Evolutionary conservation across 2,888 invertebrate genomes (phyloP).

Genomic region (Willowsia nigromaculata): DNA sequence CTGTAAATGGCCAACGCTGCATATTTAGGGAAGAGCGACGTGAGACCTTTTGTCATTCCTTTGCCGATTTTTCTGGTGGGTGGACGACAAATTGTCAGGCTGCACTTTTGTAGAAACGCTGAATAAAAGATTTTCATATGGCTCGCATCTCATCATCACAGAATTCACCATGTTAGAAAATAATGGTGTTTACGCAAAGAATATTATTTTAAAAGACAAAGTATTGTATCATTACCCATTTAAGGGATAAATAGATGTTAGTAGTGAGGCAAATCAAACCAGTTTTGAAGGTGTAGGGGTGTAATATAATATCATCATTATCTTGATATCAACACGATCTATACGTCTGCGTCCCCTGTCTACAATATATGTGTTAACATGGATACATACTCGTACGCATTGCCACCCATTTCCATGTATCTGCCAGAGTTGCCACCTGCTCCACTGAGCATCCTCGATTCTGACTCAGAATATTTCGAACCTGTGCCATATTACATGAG

Average conservation of each 20-base stretch:
- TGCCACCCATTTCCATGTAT: conserved; percentile 66
- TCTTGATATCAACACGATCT: conserved; percentile 35
- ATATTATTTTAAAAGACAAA: conserved; percentile 59
- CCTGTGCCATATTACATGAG: conserved; percentile 42
- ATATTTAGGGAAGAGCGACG: conserved; percentile 63
- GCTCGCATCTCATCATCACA: background rate
- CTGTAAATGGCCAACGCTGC: conserved; percentile 54
- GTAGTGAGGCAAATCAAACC: conserved; percentile 63
- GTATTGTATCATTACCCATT: conserved; percentile 64
- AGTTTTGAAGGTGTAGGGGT: conserved; percentile 67
- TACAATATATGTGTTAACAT: background rate
- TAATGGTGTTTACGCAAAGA: conserved; percentile 1
- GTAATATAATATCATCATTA: conserved; percentile 41
- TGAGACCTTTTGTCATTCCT: conserved; percentile 60
- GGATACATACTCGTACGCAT: conserved; percentile 45
- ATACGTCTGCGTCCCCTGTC: background rate
- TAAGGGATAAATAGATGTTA: conserved; percentile 69
- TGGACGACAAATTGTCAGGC: conserved; percentile 25
- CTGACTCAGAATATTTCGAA: conserved; percentile 67
- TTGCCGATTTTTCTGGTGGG: conserved; percentile 55
- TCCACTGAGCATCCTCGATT: conserved; percentile 61
- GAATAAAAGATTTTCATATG: background rate
- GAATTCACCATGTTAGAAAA: background rate
- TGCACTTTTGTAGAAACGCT: background rate
- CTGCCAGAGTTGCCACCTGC: conserved; percentile 66